Evolutionary conservation across 2,888 invertebrate genomes (phyloP).

Genomic region (Drosophila mulleri): DNA sequence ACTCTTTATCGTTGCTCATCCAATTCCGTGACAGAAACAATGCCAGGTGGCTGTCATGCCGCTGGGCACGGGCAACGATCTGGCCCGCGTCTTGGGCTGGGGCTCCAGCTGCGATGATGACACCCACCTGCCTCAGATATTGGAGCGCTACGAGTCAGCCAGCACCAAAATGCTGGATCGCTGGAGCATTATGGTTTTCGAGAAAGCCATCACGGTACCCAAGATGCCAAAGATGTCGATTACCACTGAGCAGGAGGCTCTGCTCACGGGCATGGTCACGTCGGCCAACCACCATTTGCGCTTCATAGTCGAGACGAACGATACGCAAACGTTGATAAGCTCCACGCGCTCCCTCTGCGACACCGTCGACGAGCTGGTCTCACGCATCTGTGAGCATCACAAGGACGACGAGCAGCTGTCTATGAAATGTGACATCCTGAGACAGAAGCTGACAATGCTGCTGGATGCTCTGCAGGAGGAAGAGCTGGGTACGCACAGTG

Average conservation of each 20-base stretch:
- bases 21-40: slow-evolving; percentile 88
- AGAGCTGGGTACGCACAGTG: slow-evolving; percentile 85
- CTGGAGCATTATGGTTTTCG: slow-evolving; percentile 98
- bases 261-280: slow-evolving; percentile 90
- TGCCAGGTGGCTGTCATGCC: slow-evolving; percentile 98
- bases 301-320: slow-evolving; percentile 93
- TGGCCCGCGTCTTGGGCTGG: slow-evolving; percentile 98
- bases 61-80: slow-evolving; percentile 97
- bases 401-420: slow-evolving; percentile 88
- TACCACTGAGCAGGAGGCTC: slow-evolving; percentile 86
- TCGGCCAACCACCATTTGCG: slow-evolving; percentile 92
- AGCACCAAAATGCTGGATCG: slow-evolving; percentile 98
- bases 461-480: slow-evolving; percentile 90
- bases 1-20: background rate
- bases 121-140: slow-evolving; percentile 94
- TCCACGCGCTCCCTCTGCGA: slow-evolving; percentile 92
- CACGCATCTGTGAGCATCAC: slow-evolving; percentile 87
- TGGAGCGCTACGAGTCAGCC: slow-evolving; percentile 98
- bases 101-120: slow-evolving; percentile 98
- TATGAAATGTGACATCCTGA: slow-evolving; percentile 90
- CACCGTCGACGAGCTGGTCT: slow-evolving; percentile 91
- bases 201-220: slow-evolving; percentile 89
- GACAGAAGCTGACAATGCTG: slow-evolving; percentile 90
- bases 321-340: slow-evolving; percentile 89
- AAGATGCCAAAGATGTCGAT: slow-evolving; percentile 86